Percentiles rank a stretch among this genome's conserved stretches.
Conservation (phyloP, 35 echinoderm and acorn worm species). For the Eucidaris tribuloides region DNA sequence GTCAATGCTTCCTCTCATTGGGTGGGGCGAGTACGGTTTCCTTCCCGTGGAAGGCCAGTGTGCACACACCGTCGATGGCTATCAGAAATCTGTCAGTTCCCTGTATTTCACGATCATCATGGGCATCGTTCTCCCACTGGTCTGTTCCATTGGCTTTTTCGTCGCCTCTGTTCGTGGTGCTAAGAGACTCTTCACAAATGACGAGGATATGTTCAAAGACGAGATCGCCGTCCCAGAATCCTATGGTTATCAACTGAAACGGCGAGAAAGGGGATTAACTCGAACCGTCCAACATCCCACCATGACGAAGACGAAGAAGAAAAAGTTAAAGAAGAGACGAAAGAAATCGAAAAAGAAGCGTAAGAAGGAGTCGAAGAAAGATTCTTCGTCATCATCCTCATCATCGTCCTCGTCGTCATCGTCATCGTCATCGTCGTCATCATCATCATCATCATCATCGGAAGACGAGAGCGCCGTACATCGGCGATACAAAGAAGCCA, state of each 20-base stretch:
- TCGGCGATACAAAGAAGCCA: conserved; percentile 39
- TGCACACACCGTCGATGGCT: conserved; percentile 14
- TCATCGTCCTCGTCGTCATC: conserved; percentile 36
- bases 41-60: conserved; percentile 27
- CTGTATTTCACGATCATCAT: conserved; percentile 38
- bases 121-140: conserved; percentile 20
- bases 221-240: neutral
- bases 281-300: conserved; percentile 11
- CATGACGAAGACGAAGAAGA: conserved; percentile 32
- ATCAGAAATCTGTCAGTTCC: conserved; percentile 29
- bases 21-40: conserved; percentile 49
- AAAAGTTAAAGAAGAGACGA: conserved; percentile 19
- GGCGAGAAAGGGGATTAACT: conserved; percentile 6
- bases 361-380: neutral
- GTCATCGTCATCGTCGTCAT: conserved; percentile 33
- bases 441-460: conserved; percentile 22
- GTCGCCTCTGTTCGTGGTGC: neutral
- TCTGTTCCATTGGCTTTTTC: neutral
- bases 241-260: conserved; percentile 31
- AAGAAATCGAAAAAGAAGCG: conserved; percentile 17
- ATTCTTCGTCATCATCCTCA: neutral
- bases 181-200: neutral
- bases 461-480: conserved; percentile 50
- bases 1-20: conserved; percentile 33
- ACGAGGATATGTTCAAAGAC: conserved; percentile 5